phyloP scores from a whole-genome alignment of 1,140 invertebrate species.

The Trinorchestia longiramus region DNA sequence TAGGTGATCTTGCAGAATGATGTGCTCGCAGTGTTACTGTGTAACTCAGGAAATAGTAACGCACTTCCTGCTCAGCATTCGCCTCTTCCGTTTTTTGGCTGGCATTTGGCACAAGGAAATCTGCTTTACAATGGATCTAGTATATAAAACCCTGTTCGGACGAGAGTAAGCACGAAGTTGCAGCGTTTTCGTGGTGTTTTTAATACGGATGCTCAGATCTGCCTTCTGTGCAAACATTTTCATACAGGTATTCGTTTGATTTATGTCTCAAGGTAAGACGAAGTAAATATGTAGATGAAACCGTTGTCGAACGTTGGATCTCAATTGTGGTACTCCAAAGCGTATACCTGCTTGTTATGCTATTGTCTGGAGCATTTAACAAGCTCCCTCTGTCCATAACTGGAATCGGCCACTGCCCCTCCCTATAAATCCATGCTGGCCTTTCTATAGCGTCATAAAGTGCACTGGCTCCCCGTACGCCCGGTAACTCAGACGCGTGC shows the following conservation, averaged over 20 bases:
- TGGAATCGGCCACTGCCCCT: neutral
- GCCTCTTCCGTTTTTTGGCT: neutral
- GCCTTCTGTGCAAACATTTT: neutral
- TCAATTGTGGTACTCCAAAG: neutral
- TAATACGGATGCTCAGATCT: neutral
- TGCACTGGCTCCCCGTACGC: neutral
- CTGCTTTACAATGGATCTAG: neutral
- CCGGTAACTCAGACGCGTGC: neutral
- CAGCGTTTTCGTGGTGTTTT: neutral
- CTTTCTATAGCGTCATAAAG: slow-evolving; percentile 8
- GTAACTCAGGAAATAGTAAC: neutral
- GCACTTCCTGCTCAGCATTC: neutral
- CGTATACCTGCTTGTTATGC: neutral
- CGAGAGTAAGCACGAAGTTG: neutral
- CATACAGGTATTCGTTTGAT: neutral
- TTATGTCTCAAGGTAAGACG: neutral
- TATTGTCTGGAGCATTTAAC: neutral
- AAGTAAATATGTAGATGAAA: neutral
- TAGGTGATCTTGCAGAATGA: neutral
- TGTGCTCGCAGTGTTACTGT: neutral
- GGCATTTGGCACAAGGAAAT: neutral
- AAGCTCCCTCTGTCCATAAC: neutral
- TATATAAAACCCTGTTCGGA: neutral
- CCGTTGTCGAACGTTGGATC: neutral
- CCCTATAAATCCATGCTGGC: neutral